Evolutionary conservation across 2,113 vertebrate species (phyloP).

Genomic region (Vidua chalybeata): DNA sequence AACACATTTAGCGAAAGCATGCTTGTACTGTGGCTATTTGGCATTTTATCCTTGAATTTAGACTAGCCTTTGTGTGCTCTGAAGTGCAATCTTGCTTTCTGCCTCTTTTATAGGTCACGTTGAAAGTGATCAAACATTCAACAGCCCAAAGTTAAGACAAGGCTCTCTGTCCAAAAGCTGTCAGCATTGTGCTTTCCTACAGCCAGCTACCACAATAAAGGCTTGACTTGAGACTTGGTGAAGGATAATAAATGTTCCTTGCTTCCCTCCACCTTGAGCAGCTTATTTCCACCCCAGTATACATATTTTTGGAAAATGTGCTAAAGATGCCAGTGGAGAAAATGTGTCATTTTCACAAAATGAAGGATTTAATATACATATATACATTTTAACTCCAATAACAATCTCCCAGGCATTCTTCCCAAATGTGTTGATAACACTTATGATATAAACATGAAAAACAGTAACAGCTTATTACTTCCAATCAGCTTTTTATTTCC

Average conservation of each 20-base stretch:
- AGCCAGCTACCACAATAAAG: background rate
- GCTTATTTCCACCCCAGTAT: background rate
- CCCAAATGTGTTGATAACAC: background rate
- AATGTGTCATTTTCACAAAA: background rate
- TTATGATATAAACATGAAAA: background rate
- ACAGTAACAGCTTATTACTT: conserved; percentile 3
- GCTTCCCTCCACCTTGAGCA: background rate
- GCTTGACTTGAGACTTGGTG: background rate
- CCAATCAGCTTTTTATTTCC: background rate
- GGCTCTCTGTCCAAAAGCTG: background rate
- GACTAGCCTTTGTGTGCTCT: fast-evolving
- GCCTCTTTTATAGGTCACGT: background rate
- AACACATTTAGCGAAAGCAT: background rate
- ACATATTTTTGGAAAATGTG: fast-evolving
- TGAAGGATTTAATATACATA: background rate
- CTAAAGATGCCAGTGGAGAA: background rate
- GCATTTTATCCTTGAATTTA: background rate
- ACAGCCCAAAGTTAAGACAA: background rate
- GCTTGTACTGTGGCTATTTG: background rate
- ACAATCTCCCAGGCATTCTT: background rate
- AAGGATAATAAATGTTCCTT: background rate
- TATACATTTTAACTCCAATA: background rate
- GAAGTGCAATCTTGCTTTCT: background rate
- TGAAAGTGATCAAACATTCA: background rate
- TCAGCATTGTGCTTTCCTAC: background rate